Evolutionary conservation across 2,888 invertebrate species (phyloP).

Genomic region (Lasius fuliginosus): DNA sequence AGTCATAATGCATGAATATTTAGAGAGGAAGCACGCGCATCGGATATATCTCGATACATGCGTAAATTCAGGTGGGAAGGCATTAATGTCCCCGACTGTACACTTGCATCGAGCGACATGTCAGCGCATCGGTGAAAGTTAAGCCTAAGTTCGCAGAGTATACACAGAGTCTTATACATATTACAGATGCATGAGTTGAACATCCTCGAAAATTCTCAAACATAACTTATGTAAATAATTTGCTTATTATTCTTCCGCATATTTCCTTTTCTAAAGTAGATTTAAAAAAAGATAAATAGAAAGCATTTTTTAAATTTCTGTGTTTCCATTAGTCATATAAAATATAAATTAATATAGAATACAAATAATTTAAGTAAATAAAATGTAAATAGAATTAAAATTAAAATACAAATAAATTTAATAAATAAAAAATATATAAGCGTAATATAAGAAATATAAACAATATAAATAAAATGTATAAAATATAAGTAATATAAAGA

Average conservation of each 20-base stretch:
- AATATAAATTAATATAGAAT: background rate
- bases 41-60: too few relatives aligned
- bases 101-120: conserved; percentile 17
- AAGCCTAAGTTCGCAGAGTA: conserved; percentile 4
- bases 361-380: background rate
- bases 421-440: background rate
- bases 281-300: background rate
- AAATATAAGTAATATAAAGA: background rate
- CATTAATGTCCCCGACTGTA: too few relatives aligned
- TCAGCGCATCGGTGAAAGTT: conserved; percentile 56
- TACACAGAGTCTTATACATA: background rate
- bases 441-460: background rate
- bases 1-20: too few relatives aligned
- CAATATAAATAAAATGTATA: background rate
- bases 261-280: background rate
- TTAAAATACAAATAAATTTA: background rate
- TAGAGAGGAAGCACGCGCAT: too few relatives aligned
- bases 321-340: background rate
- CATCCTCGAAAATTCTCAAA: background rate
- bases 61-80: too few relatives aligned
- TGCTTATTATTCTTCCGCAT: background rate
- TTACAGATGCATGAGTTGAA: conserved; percentile 10
- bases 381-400: background rate
- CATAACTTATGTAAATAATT: background rate
- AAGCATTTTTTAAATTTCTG: background rate